These are phyloP conservation scores for Willowsia nigromaculata DNA, from an alignment of 2,888 invertebrate species.

Conservation along the genomic window DNA sequence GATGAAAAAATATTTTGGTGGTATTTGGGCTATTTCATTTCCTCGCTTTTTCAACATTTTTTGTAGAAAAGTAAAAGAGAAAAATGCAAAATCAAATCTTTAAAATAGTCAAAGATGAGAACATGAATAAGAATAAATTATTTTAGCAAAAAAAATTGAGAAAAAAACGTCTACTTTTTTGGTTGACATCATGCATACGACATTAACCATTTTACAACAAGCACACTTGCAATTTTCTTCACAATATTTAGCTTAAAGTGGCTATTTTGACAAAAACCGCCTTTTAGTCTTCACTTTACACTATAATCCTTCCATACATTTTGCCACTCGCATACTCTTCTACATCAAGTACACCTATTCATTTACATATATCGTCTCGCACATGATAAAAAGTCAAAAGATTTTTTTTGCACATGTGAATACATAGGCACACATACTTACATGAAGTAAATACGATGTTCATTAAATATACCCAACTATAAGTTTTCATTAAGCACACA, in stretches of 20 bases:
- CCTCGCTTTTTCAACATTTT: neutral
- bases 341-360: neutral
- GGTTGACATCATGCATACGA: neutral
- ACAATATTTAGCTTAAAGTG: neutral
- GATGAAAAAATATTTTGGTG: neutral
- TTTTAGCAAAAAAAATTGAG: neutral
- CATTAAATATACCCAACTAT: neutral
- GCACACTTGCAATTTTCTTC: slow-evolving; percentile 11
- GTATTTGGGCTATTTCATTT: slow-evolving; percentile 9
- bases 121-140: neutral
- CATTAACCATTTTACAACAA: neutral
- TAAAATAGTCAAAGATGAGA: neutral
- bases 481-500: neutral
- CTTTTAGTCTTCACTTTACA: neutral
- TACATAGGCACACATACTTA: neutral
- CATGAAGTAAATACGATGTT: too few species aligned
- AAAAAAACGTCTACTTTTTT: neutral
- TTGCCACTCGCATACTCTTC: neutral
- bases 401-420: neutral
- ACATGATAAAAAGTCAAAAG: neutral
- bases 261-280: slow-evolving; percentile 20
- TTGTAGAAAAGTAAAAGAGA: neutral
- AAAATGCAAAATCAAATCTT: neutral
- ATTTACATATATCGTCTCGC: neutral
- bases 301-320: neutral